Evolutionary conservation across 1,140 invertebrate species (phyloP).

Genomic region (Zaprionus africanus): DNA sequence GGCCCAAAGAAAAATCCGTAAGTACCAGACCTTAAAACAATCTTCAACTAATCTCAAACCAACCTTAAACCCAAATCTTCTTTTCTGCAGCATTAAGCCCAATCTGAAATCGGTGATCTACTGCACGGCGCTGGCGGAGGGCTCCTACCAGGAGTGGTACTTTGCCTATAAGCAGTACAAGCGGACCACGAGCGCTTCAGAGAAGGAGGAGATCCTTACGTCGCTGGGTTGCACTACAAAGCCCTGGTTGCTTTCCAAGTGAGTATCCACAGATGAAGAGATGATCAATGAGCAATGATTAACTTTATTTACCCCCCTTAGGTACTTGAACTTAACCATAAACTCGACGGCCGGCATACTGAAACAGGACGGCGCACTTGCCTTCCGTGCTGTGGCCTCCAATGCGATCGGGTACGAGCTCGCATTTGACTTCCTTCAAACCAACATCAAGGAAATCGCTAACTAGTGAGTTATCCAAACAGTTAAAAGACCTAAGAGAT

Average conservation of each 20-base stretch:
- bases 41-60: too few species aligned
- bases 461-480: constrained; percentile 84
- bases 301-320: constrained; percentile 35
- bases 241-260: constrained; percentile 84
- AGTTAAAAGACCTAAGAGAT: not conserved
- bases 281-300: not conserved
- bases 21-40: constrained; percentile 13
- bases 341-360: constrained; percentile 84
- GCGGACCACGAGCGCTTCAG: constrained; percentile 85
- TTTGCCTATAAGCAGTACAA: constrained; percentile 86
- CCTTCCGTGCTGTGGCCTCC: constrained; percentile 82
- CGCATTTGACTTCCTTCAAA: constrained; percentile 85
- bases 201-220: constrained; percentile 87
- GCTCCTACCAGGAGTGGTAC: constrained; percentile 85
- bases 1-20: constrained; percentile 67
- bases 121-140: constrained; percentile 86
- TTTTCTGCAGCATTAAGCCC: constrained; percentile 81
- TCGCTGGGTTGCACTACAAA: constrained; percentile 86
- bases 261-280: constrained; percentile 45
- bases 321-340: constrained; percentile 85
- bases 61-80: too few species aligned
- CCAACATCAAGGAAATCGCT: constrained; percentile 84
- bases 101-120: constrained; percentile 85
- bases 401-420: constrained; percentile 85
- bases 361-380: constrained; percentile 85